Base-by-base conservation (phyloP, 2,797 vertebrate species). In the Cyclura pinguis region DNA sequence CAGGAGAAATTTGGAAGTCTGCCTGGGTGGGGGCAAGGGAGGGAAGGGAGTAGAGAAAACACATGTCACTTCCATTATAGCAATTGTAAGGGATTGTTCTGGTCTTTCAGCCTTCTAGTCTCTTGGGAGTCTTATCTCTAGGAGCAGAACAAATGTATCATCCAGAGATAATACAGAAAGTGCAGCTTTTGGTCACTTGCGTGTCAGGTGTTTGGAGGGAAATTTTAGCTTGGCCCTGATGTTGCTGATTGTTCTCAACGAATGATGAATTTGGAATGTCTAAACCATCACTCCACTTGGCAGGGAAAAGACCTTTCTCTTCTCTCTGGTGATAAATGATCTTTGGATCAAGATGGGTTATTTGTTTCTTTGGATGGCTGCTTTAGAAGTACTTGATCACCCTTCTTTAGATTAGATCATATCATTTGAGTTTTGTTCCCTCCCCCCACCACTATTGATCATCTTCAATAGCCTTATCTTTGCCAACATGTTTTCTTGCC, bases 391-490 rank as follows among this genome's bases (percentile, higher is more conserved):
- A 50, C 55, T 57, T 78, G 4, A 29, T 81, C 84, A 57, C 57
- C 42, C 88, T 73, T 62, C 89, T 84, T 86, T 86, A 91, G 22
- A 74, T 86, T 93, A 94, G 88, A 52, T 92, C 76, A 2, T 82
- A 32, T 85, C 77, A 76, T 67, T 59, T 89, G 72, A 50, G 86
- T 74, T 6, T 27, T 83, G 88, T 18, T 42, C 47, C 6, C 24
- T 47, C 64, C 47, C 6, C 24, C 14, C 22, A 7, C 20, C 8
- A 24, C 59, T n/a, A 20, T 80, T 84, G 67, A 72, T 85, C 10
- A 24, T 69, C 22, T 86, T 73, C 77, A 88, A 55, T 57, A 84
- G 72, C 0, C 62, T 29, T 82, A 83, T 38, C 57, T 73, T 1
- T 20, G 35, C 14, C 29, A 9, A 6, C 1, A 9, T 80, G 27